Base-by-base conservation (phyloP, 2,888 invertebrate species). In the Bibio marci region DNA sequence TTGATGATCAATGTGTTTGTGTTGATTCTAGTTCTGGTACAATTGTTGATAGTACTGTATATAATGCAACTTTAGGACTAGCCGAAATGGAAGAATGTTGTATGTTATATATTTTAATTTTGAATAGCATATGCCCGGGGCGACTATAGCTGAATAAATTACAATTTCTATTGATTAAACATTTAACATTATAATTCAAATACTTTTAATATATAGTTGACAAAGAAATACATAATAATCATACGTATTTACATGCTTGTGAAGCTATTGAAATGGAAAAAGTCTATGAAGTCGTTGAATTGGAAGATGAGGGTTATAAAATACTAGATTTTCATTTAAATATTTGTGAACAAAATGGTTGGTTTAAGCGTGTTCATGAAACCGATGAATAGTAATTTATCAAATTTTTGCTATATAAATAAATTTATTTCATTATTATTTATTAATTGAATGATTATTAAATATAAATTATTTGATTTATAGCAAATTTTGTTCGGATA, bases 401-500 rank as follows among this genome's bases (percentile, higher is more conserved):
- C n/a, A n/a, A n/a, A n/a, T n/a, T n/a, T n/a, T n/a, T n/a, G n/a
- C n/a, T n/a, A n/a, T n/a, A n/a, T n/a, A n/a, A n/a, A n/a, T n/a
- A n/a, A n/a, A n/a, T n/a, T n/a, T n/a, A n/a, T n/a, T n/a, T n/a
- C n/a, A n/a, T n/a, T n/a, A n/a, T n/a, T n/a, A n/a, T n/a, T n/a
- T n/a, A n/a, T n/a, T n/a, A n/a, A n/a, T n/a, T n/a, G n/a, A n/a
- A n/a, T n/a, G n/a, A n/a, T n/a, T n/a, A n/a, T n/a, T n/a, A n/a
- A n/a, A n/a, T n/a, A n/a, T n/a, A n/a, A n/a, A n/a, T n/a, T n/a
- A n/a, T n/a, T n/a, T n/a, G n/a, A 39, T 47, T 37, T 25, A 40
- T 48, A 71, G 70, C 33, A 68, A 64, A 57, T 66, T 68, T 39
- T 79, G 79, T 50, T 65, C 69, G 0, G 66, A 73, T 48, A 67